These are phyloP conservation scores for Rugalucina vietnamica DNA, from an alignment of 2,888 invertebrate species.

Conservation along the genomic window DNA sequence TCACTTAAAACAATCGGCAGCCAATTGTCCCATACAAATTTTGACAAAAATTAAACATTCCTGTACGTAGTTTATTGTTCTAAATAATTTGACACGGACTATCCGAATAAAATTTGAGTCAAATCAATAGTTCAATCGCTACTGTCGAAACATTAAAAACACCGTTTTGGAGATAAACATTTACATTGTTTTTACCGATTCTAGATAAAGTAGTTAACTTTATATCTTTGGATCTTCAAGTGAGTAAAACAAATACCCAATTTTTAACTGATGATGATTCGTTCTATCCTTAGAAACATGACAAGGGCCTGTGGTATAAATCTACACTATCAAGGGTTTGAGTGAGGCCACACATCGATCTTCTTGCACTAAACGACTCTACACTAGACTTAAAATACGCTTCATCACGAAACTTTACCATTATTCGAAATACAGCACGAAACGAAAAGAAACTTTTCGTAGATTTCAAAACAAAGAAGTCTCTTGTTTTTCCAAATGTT, in stretches of 20 bases:
- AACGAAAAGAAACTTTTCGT: neutral
- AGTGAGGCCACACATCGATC: constrained; percentile 62
- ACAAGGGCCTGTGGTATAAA: constrained; percentile 27
- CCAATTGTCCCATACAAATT: constrained; percentile 11
- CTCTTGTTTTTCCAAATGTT: no score
- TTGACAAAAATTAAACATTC: constrained; percentile 8
- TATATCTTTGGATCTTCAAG: constrained; percentile 34
- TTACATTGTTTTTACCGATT: neutral
- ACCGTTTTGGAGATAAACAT: neutral
- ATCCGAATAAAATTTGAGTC: neutral
- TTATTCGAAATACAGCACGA: constrained; percentile 37
- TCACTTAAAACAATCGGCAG: constrained; percentile 51
- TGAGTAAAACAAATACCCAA: constrained; percentile 44
- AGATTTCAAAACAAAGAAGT: no score
- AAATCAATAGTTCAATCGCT: constrained; percentile 12
- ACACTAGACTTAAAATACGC: constrained; percentile 44
- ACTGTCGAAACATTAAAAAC: constrained; percentile 36
- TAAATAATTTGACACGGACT: constrained; percentile 6
- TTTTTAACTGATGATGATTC: constrained; percentile 26
- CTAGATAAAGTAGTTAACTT: constrained; percentile 26
- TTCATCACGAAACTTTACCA: constrained; percentile 55
- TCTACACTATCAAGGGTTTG: constrained; percentile 33
- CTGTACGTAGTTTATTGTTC: neutral
- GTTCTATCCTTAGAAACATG: constrained; percentile 21
- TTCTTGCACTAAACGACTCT: constrained; percentile 54